phyloP scores from a whole-genome alignment of 2,113 vertebrate species.

The Perccottus glenii region DNA sequence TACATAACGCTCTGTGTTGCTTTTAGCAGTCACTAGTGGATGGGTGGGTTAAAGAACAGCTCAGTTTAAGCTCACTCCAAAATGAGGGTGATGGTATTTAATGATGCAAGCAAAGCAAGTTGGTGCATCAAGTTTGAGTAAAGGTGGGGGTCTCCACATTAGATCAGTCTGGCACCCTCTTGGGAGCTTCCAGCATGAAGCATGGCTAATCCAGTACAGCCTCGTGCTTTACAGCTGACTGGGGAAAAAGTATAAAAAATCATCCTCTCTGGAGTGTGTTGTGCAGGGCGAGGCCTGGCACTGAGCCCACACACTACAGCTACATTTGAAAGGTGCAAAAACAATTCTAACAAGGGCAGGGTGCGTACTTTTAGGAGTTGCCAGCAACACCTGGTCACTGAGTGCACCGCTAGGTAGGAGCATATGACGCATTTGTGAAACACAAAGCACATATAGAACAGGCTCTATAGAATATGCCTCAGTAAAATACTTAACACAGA shows the following conservation, averaged over 20 bases:
- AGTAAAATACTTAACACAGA: not conserved
- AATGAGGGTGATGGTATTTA: conserved; percentile 40
- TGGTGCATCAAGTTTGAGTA: conserved; percentile 28
- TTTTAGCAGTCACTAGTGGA: conserved; percentile 46
- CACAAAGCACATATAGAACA: not conserved
- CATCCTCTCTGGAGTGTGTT: conserved; percentile 49
- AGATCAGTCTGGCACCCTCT: conserved; percentile 48
- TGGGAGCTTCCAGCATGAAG: conserved; percentile 60
- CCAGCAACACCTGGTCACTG: conserved; percentile 49
- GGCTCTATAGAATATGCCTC: not conserved
- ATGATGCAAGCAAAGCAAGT: conserved; percentile 47
- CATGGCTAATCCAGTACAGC: conserved; percentile 75
- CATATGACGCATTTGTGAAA: conserved; percentile 12
- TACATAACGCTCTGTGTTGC: conserved; percentile 37
- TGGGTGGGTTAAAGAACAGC: conserved; percentile 55
- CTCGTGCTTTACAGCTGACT: conserved; percentile 66
- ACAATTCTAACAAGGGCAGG: conserved; percentile 25
- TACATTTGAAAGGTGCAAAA: conserved; percentile 53
- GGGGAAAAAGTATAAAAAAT: conserved; percentile 62
- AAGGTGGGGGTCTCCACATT: conserved; percentile 41
- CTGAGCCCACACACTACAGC: conserved; percentile 49
- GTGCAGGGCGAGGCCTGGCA: conserved; percentile 56
- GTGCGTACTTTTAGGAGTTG: conserved; percentile 15
- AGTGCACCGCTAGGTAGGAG: conserved; percentile 25
- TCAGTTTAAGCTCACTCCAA: conserved; percentile 50